Evolutionary conservation across 2,113 vertebrate species (phyloP), one percentile per base, ranked within the genome.

Genomic region (Leptobrachium ailaonicum): DNA sequence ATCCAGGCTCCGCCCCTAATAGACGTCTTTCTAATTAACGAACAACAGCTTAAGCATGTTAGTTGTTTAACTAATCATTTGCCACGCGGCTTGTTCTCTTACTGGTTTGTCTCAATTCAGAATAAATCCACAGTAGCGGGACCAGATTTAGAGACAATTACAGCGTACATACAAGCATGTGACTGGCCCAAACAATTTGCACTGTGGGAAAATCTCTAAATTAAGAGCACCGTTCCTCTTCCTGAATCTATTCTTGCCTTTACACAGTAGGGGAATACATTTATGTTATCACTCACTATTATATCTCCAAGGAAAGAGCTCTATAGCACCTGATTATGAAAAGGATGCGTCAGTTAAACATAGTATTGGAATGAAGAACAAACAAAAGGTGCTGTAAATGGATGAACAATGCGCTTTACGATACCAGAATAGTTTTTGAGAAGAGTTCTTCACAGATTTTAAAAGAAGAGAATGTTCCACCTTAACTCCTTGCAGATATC

Each of bases 181-280:
- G 85, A 90, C 82, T 88, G 86, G 77, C 82, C 80, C 80, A 84
- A 89, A 88, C 86, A 87, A 90, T 90, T 90, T 89, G 82, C 88
- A 87, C 89, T 74, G 88, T 80, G 77, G 85, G 87, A 86, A 90
- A 89, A 88, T 84, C 83, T 82, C 83, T 64, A 76, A 80, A 83
- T 87, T 74, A 75, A 47, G 85, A 87, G 82, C 75, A 44, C 80
- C 66, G 1, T 85, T 84, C 82, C 87, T 89, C 75, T 88, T 76
- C 75, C 1, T 0, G 62, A 88, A 83, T 41, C 73, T 80, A 84
- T 82, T 87, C 88, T 87, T 58, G 85, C 87, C 84, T 83, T 83
- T 84, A 79, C 87, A 6, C 91, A 86, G 89, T 86, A 79, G 85
- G 85, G 77, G 82, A 86, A 80, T 82, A 79, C 80, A 41, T 42